Percentiles rank a stretch among this genome's conserved stretches.
phyloP scores from a whole-genome alignment of 2,888 invertebrate genomes.

The Nezara viridula region DNA sequence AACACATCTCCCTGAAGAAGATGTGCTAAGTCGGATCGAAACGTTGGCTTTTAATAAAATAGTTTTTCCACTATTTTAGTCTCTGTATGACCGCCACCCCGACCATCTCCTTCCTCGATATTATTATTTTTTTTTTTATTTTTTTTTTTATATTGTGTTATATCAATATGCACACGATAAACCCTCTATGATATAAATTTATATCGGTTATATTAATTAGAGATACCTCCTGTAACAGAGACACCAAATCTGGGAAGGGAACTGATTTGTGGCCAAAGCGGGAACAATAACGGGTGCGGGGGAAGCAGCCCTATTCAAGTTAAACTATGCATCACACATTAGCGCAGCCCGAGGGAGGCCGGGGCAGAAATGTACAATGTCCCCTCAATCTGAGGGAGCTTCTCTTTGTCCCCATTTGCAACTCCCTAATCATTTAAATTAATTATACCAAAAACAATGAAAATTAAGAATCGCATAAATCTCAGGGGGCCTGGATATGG shows the following conservation, averaged over 20 bases:
- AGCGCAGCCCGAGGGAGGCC: not conserved
- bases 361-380: not conserved
- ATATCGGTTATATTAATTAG: constrained; percentile 31
- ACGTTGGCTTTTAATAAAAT: too few species aligned
- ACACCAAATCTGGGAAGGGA: constrained; percentile 17
- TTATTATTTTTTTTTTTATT: not conserved
- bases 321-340: constrained; percentile 59
- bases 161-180: not conserved
- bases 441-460: constrained; percentile 46
- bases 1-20: too few species aligned
- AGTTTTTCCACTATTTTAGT: too few species aligned
- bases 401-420: constrained; percentile 36
- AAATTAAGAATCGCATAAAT: constrained; percentile 48
- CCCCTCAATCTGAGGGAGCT: not conserved
- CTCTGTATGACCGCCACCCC: too few species aligned
- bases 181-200: not conserved
- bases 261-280: constrained; percentile 53
- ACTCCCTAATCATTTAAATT: constrained; percentile 37
- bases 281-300: constrained; percentile 41
- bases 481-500: not conserved
- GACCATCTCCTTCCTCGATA: too few species aligned
- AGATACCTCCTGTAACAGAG: not conserved
- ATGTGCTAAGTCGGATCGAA: too few species aligned
- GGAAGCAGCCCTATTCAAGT: constrained; percentile 54
- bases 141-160: not conserved